A percentile compares a stretch with the other conserved stretches of the same genome.
phyloP scores from a whole-genome alignment of 2,113 vertebrate genomes.

The Pithys albifrons region DNA sequence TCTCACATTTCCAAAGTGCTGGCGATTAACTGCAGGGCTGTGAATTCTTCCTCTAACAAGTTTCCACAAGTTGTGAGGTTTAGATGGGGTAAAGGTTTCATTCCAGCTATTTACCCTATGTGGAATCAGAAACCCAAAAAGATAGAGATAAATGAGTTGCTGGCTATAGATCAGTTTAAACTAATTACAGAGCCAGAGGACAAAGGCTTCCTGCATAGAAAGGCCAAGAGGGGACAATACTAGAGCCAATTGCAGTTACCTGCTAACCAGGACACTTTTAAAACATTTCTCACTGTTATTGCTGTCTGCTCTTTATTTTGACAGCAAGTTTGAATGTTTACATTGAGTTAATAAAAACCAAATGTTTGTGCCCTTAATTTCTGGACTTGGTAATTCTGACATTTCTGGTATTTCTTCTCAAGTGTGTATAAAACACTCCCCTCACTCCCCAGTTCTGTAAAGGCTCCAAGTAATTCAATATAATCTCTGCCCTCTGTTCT shows the following conservation, averaged over 20 bases:
- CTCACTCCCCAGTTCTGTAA: not conserved
- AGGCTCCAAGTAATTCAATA: not conserved
- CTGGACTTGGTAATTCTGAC: not conserved
- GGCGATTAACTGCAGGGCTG: not conserved
- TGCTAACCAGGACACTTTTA: not conserved
- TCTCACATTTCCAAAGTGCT: not conserved
- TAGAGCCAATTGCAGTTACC: not conserved
- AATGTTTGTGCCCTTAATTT: not conserved
- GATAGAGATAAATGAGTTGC: not conserved
- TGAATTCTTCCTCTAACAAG: not conserved
- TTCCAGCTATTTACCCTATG: not conserved
- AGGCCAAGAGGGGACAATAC: not conserved
- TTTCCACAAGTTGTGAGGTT: not conserved
- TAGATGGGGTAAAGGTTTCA: not conserved
- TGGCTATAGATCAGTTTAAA: not conserved
- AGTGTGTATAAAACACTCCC: not conserved
- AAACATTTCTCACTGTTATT: not conserved
- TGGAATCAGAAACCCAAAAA: not conserved
- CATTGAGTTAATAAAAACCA: not conserved
- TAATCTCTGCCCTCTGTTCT: conserved; percentile 16
- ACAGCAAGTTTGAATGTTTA: not conserved
- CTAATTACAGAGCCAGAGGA: not conserved
- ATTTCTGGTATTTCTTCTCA: not conserved
- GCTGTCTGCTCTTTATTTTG: not conserved
- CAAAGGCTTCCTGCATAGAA: not conserved